Evolutionary conservation across 2,113 vertebrate genomes (phyloP).

Genomic region (Mungos mungo): DNA sequence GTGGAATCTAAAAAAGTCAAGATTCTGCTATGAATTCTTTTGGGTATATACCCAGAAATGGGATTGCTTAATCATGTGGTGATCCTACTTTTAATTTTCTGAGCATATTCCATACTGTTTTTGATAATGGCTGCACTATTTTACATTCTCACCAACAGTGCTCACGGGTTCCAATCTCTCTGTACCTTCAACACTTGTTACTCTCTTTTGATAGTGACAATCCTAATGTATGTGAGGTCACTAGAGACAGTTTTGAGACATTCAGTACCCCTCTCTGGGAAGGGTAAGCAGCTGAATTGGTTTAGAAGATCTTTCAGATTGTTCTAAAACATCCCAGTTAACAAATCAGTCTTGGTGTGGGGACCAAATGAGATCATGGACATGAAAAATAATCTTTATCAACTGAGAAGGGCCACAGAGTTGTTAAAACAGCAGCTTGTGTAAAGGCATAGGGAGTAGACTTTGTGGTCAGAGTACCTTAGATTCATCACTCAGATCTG

Average conservation of each 20-base stretch:
- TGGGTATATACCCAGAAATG: not conserved
- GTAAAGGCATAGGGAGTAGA: not conserved
- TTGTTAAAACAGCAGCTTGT: not conserved
- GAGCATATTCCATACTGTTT: not conserved
- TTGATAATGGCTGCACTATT: not conserved
- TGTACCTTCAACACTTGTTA: not conserved
- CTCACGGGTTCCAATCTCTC: not conserved
- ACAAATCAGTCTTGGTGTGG: not conserved
- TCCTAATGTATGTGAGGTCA: not conserved
- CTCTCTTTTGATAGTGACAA: not conserved
- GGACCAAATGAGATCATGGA: not conserved
- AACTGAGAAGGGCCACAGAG: not conserved
- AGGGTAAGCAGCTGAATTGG: not conserved
- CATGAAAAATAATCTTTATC: not conserved
- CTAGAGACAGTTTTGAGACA: not conserved
- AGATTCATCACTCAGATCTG: not conserved
- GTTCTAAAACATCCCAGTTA: not conserved
- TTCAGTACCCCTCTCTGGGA: not conserved
- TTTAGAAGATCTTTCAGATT: not conserved
- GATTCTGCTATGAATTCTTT: not conserved
- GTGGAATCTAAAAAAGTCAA: not conserved
- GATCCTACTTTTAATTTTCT: not conserved
- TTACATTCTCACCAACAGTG: not conserved
- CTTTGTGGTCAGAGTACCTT: too few relatives aligned
- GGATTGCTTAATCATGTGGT: not conserved